These are phyloP conservation scores for Leptatherina wallacei DNA, from an alignment of 2,797 vertebrate species.

Conservation along the genomic window DNA sequence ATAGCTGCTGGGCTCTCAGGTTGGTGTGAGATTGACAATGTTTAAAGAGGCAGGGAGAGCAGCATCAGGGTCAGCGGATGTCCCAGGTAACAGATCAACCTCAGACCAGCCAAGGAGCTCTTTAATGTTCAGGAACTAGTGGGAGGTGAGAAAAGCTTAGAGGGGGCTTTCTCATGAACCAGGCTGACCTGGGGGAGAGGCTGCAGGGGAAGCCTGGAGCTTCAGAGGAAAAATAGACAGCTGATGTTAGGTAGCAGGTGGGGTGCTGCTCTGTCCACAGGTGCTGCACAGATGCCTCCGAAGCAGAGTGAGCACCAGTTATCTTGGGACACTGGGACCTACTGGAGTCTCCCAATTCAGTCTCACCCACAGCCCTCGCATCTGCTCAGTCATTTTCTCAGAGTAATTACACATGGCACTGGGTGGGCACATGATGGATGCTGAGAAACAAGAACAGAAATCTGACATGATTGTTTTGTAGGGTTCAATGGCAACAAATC, in stretches of 20 bases:
- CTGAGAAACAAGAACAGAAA: slow-evolving; percentile 71
- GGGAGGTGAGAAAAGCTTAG: slow-evolving; percentile 86
- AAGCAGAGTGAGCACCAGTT: slow-evolving; percentile 73
- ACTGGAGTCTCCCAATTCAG: slow-evolving; percentile 64
- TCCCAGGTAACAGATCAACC: slow-evolving; percentile 74
- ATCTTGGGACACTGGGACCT: slow-evolving; percentile 75
- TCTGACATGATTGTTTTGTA: slow-evolving; percentile 63
- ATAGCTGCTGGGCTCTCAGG: slow-evolving; percentile 63
- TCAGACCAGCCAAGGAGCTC: slow-evolving; percentile 65
- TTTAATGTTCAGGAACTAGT: slow-evolving; percentile 75
- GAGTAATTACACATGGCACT: slow-evolving; percentile 84
- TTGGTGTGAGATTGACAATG: slow-evolving; percentile 71
- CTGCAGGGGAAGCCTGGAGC: slow-evolving; percentile 55
- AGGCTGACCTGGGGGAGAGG: slow-evolving; percentile 68
- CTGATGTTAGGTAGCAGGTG: slow-evolving; percentile 73
- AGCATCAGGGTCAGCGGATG: slow-evolving; percentile 70
- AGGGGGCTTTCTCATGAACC: slow-evolving; percentile 82
- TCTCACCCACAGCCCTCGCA: slow-evolving; percentile 81
- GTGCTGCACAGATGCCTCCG: slow-evolving; percentile 84
- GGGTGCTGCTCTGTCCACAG: slow-evolving; percentile 78
- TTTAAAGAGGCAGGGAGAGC: slow-evolving; percentile 70
- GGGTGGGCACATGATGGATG: slow-evolving; percentile 81
- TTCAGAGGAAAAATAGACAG: slow-evolving; percentile 62
- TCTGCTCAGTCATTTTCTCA: slow-evolving; percentile 83
- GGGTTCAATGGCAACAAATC: slow-evolving; percentile 66